Evolutionary conservation across 2,888 invertebrate species (phyloP).

Genomic region (Nasonovia ribisnigri): DNA sequence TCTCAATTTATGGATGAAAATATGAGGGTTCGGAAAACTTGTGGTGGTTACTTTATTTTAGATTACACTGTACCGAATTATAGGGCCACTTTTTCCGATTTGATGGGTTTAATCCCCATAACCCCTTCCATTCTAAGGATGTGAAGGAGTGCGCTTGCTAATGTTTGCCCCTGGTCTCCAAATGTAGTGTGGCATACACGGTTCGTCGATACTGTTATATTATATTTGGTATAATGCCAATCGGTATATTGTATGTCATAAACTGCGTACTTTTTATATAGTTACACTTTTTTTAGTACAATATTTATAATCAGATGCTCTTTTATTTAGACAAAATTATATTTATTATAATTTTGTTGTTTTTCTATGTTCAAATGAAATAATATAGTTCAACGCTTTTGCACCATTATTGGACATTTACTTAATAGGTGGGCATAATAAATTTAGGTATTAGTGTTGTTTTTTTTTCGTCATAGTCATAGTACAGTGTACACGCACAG

Average conservation of each 20-base stretch:
- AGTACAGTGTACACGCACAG: neutral
- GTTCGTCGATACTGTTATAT: neutral
- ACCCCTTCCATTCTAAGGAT: neutral
- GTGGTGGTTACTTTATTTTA: neutral
- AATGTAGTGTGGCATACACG: neutral
- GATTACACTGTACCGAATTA: neutral
- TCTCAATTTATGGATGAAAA: neutral
- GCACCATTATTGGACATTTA: neutral
- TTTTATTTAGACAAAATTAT: constrained; percentile 13
- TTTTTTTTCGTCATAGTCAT: neutral
- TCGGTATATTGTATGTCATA: neutral
- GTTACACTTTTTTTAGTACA: neutral
- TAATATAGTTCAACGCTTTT: neutral
- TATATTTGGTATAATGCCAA: neutral
- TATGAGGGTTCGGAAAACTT: neutral
- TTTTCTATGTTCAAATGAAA: neutral
- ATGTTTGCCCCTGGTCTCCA: neutral
- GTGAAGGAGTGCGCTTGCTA: neutral
- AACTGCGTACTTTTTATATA: neutral
- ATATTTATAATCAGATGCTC: neutral
- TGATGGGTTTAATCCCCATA: neutral
- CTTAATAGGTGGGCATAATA: neutral
- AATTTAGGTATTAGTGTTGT: neutral
- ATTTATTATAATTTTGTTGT: neutral
- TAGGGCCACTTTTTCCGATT: neutral